Base-by-base conservation (phyloP, 2,797 vertebrate genomes). In the Catamblyrhynchus diadema region DNA sequence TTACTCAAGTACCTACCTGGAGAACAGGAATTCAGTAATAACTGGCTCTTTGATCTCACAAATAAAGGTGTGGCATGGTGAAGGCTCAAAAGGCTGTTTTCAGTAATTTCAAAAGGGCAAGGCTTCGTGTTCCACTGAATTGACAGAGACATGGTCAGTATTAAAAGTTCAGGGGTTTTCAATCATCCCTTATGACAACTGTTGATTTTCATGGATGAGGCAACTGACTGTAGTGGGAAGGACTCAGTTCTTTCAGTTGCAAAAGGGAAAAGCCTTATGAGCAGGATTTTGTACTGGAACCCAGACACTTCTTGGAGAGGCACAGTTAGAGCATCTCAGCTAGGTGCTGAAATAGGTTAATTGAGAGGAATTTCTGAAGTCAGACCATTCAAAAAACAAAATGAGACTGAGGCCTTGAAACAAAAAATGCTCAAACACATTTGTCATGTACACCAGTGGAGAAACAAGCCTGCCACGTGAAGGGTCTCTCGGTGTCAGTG, bases 401-500 rank as follows among this genome's bases (percentile, higher is more conserved):
- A 65, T 23, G 25, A 78, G n/a, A 89, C 17, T 6, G 27, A 89
- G n/a, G 14, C 28, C n/a, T 60, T 59, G 57, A 78, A 93, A 86
- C 7, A 59, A 8, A 74, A 86, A 78, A 51, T 14, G 25, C 13
- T 86, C 12, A 65, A 48, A 72, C 14, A 5, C 37, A 25, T 41
- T 85, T 71, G 21, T 35, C 14, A 50, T 2, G 12, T 35, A 37
- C 32, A 59, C 15, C 25, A 88, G 59, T 17, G 32, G 18, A 83
- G 54, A 32, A 81, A 92, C 0, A 15, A 83, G 39, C 16, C 35
- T 0, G 0, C 21, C 39, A 51, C 0, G 0, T 11, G 21, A 53
- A 65, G 8, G 4, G 14, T 44, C 79, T 83, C 71, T 83, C 1
- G 0, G 10, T 33, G 14, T 45, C 18, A 19, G 37, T 32, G 56